These are phyloP conservation scores for Chaetura pelagica DNA, from an alignment of 2,113 vertebrate genomes.

Conservation along the genomic window DNA sequence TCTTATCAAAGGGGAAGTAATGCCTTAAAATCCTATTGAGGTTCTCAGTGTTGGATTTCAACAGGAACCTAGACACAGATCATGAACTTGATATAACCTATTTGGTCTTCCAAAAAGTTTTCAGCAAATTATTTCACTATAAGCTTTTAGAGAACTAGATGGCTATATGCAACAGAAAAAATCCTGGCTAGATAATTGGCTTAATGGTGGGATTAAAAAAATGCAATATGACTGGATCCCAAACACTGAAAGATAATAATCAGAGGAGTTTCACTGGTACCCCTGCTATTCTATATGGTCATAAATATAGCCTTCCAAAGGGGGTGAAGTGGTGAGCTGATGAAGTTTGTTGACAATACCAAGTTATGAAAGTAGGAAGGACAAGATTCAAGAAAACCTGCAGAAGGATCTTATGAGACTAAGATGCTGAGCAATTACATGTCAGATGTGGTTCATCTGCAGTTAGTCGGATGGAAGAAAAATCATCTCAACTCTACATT, in stretches of 20 bases:
- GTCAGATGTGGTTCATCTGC: constrained; percentile 18
- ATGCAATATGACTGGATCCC: not conserved
- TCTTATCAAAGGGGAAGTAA: not conserved
- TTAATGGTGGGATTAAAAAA: not conserved
- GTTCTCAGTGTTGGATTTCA: not conserved
- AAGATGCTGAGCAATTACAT: constrained; percentile 20
- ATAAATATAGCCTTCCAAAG: constrained; percentile 31
- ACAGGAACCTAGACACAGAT: not conserved
- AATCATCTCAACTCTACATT: not conserved
- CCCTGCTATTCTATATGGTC: constrained; percentile 1
- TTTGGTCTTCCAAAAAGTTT: not conserved
- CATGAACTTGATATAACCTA: not conserved
- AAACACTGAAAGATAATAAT: constrained; percentile 8
- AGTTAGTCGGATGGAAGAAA: constrained; percentile 34
- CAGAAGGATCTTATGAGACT: constrained; percentile 25
- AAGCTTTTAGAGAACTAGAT: not conserved
- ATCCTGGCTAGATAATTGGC: not conserved
- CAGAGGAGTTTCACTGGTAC: not conserved
- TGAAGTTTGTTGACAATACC: not conserved
- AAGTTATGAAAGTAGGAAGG: constrained; percentile 48
- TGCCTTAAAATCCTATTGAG: not conserved
- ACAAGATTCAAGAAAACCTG: constrained; percentile 42
- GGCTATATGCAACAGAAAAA: not conserved
- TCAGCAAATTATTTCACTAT: not conserved
- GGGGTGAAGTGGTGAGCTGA: not conserved